phyloP scores from a whole-genome alignment of 2,888 invertebrate species.

The Chloroclysta siterata region DNA sequence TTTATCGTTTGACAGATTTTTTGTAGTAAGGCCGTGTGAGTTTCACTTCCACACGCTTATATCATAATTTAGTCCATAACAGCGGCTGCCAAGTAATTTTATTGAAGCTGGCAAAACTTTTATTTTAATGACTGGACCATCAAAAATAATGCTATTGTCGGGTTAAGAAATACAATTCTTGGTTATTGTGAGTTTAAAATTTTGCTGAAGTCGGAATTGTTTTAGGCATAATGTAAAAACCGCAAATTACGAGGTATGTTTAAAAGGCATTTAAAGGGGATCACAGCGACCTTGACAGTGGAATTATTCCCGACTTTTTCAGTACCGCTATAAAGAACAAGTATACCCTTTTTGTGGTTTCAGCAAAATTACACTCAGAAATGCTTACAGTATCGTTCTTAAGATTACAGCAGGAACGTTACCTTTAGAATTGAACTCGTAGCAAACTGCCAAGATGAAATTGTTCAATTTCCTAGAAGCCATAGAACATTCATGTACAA shows the following conservation, averaged over 20 bases:
- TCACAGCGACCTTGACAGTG: slow-evolving; percentile 16
- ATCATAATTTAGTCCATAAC: slow-evolving; percentile 11
- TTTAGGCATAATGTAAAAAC: slow-evolving; percentile 15
- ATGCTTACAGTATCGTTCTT: neutral
- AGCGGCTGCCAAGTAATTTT: slow-evolving; percentile 32
- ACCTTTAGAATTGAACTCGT: slow-evolving; percentile 3
- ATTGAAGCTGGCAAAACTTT: slow-evolving; percentile 37
- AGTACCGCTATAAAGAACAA: slow-evolving; percentile 3
- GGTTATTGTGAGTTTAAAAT: slow-evolving; percentile 12
- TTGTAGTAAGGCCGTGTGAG: no score
- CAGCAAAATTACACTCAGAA: neutral
- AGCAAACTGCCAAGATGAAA: slow-evolving; percentile 11
- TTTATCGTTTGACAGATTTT: no score
- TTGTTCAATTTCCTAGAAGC: slow-evolving; percentile 17
- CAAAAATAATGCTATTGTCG: slow-evolving; percentile 38
- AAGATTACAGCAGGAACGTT: slow-evolving; percentile 1
- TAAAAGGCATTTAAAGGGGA: slow-evolving; percentile 6
- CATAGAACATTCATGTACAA: slow-evolving; percentile 18
- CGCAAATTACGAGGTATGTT: slow-evolving; percentile 20
- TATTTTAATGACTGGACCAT: slow-evolving; percentile 39
- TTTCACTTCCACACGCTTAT: slow-evolving; percentile 10
- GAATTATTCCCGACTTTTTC: slow-evolving; percentile 10
- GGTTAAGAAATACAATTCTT: slow-evolving; percentile 25
- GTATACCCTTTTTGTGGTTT: slow-evolving; percentile 7
- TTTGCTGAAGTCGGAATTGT: slow-evolving; percentile 12